phyloP scores from a whole-genome alignment of 2,797 vertebrate species.

The Amphiprion clarkii region DNA sequence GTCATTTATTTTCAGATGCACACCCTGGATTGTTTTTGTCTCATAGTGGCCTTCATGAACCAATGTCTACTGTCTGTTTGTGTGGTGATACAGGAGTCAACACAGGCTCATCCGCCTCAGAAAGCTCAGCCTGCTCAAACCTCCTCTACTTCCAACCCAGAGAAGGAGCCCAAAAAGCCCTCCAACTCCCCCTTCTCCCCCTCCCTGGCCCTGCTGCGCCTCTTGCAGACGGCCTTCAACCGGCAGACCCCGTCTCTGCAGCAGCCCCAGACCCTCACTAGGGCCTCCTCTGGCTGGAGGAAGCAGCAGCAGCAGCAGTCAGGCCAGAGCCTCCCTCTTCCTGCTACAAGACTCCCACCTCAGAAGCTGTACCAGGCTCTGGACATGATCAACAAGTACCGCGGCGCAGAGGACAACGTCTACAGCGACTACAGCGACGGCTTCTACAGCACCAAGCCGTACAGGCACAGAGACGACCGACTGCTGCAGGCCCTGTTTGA shows the following conservation, averaged over 20 bases:
- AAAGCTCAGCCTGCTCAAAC: slow-evolving; percentile 56
- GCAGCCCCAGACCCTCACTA: slow-evolving; percentile 39
- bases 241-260: slow-evolving; percentile 77
- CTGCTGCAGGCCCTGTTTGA: slow-evolving; percentile 94
- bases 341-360: slow-evolving; percentile 65
- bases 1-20: too few relatives aligned
- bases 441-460: slow-evolving; percentile 92
- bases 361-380: slow-evolving; percentile 92
- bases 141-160: slow-evolving; percentile 45
- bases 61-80: slow-evolving; percentile 30
- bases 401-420: slow-evolving; percentile 86
- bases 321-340: slow-evolving; percentile 34
- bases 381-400: slow-evolving; percentile 90
- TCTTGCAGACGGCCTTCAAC: slow-evolving; percentile 92
- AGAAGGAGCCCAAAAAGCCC: slow-evolving; percentile 63
- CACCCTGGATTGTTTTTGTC: background rate
- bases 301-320: slow-evolving; percentile 39
- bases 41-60: background rate
- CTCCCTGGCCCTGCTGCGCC: slow-evolving; percentile 87
- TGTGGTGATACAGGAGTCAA: slow-evolving; percentile 69
- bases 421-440: slow-evolving; percentile 93
- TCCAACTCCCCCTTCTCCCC: slow-evolving; percentile 67
- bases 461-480: slow-evolving; percentile 94
- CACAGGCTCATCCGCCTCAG: slow-evolving; percentile 55
- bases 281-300: slow-evolving; percentile 42